Evolutionary conservation across 2,888 invertebrate genomes (phyloP), one percentile per base, ranked within the genome.

Genomic region (Hirudinaria manillensis): DNA sequence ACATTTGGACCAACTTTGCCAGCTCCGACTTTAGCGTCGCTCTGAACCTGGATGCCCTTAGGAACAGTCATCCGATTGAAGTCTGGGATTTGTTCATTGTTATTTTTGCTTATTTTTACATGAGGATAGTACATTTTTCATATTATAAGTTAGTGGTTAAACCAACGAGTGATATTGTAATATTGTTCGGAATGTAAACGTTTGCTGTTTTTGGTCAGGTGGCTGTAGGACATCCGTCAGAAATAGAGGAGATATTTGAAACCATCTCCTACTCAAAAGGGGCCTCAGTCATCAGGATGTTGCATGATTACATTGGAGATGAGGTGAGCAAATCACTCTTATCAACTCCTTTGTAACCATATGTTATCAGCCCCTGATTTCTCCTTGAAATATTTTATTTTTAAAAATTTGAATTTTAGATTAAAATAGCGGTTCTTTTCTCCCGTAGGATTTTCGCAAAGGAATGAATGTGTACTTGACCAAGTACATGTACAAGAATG

Each of bases 231-330:
- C 92, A 95, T 87, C 97, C 97, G 0, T 90, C 91, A 13, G 96
- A 97, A 86, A 92, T 97, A 76, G 95, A 95, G 86, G 96, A 97
- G 86, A 97, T 98, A 80, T 98, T 97, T 87, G 97, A 98, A 87
- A 92, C 92, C 81, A 97, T 98, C 81, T 95, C 96, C 53, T 98
- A 97, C 86, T 91, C 92, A 83, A 98, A 98, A 85, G 96, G 95
- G 4, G 94, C 95, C 1, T 93, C 93, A 72, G 91, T 95, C 10
- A 94, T 96, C 78, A 89, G 97, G 79, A 97, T 97, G 96, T 87
- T 97, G 78, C 93, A 95, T 83, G 89, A 90, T 82, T 97, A 93
- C 82, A 92, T 98, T 82, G 96, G 96, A 19, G 93, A 95, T 86
- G 90, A 90, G 82, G 88, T 88, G 29, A 56, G 56, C 13, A 6